Base-by-base conservation (phyloP, 1,140 invertebrate genomes). In the Bombyx mandarina region DNA sequence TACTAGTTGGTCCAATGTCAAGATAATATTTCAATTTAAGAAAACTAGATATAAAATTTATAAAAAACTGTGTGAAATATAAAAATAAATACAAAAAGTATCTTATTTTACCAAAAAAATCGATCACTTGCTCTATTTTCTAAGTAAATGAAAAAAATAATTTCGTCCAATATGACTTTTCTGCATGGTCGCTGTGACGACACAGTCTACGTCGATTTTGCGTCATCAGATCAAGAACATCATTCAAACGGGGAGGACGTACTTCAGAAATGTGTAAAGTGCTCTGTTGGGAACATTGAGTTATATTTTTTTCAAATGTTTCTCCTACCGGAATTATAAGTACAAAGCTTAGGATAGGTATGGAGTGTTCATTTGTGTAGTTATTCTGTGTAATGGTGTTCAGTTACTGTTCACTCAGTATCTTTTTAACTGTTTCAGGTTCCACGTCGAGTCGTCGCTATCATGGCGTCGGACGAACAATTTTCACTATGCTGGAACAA, bases 401-500 rank as follows among this genome's bases (percentile, higher is more conserved):
- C 43, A 51, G 51, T 57, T 6, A 53, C 59, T 35, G 10, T 12
- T 42, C 26, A 8, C 7, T 53, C 67, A 12, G 66, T 57, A 46
- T 47, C 50, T 18, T 64, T 46, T 52, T 66, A 50, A 52, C 58
- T 58, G 68, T 63, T 10, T 84, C 75, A 86, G 82, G 82, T 71
- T 76, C 66, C 66, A 65, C 61, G 60, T 65, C 62, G 66, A 67
- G 70, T 79, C 90, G 90, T 75, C 83, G 79, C 88, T 88, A 89
- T 89, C 79, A 91, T 91, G 90, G 90, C 89, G 92, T 91, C 91
- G 87, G 90, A 90, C 81, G 92, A 94, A 88, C 92, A 93, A 81
- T 93, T 93, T 86, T 93, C 92, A 61, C 80, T 94, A 82, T 92
- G 92, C 79, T 94, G 93, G 93, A 93, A 93, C 80, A 93, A 93